A percentile compares a stretch with the other conserved stretches of the same genome.
Evolutionary conservation across 2,888 invertebrate species (phyloP).

Genomic region (Caprella mutica): DNA sequence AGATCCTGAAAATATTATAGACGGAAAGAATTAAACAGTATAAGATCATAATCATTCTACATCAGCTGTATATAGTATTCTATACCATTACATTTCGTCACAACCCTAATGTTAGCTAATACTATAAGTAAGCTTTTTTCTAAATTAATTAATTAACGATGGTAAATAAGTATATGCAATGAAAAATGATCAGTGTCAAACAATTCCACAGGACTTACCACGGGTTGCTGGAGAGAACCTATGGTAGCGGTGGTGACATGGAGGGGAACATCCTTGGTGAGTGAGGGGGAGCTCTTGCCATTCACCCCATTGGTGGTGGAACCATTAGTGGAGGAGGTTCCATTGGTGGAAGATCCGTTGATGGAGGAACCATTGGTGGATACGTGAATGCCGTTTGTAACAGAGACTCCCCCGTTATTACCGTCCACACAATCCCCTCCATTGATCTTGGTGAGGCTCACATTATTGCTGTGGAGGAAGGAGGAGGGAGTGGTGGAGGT

Average conservation of each 20-base stretch:
- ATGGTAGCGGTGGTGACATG: conserved; percentile 6
- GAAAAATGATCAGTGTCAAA: too few relatives aligned
- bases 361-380: neutral
- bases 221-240: neutral
- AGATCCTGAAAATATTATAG: too few relatives aligned
- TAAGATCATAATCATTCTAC: too few relatives aligned
- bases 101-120: too few relatives aligned
- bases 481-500: neutral
- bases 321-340: neutral
- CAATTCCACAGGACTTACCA: too few relatives aligned
- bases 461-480: conserved; percentile 7
- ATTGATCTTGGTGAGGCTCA: neutral
- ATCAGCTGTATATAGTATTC: too few relatives aligned
- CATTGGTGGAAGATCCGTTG: neutral
- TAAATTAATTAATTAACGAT: too few relatives aligned
- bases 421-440: neutral
- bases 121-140: too few relatives aligned
- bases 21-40: too few relatives aligned
- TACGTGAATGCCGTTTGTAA: neutral
- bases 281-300: neutral
- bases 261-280: neutral
- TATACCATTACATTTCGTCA: too few relatives aligned
- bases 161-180: too few relatives aligned
- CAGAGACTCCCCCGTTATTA: neutral
- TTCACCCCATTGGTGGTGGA: neutral